These are phyloP conservation scores for Pseudomyrmex gracilis DNA, from an alignment of 1,140 invertebrate species.

Conservation along the genomic window DNA sequence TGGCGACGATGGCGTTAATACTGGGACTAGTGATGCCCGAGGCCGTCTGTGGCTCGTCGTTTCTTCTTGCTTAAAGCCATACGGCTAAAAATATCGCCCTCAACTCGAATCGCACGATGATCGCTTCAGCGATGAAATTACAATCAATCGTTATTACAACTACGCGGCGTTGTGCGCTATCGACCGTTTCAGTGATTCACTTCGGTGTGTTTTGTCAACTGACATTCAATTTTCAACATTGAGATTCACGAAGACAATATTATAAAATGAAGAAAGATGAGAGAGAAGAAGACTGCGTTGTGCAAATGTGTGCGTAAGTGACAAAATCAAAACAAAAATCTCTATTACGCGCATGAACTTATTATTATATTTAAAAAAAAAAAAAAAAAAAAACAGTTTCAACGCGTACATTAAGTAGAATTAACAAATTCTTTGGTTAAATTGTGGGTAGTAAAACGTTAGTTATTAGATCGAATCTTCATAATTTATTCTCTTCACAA, in stretches of 20 bases:
- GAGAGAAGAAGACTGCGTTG: background rate
- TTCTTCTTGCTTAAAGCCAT: background rate
- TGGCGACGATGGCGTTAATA: conserved; percentile 70
- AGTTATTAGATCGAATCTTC: background rate
- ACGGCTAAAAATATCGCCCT: background rate
- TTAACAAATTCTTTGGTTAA: background rate
- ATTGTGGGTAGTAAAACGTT: background rate
- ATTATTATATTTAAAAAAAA: background rate
- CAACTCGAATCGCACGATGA: background rate
- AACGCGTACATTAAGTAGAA: background rate
- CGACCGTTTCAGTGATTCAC: background rate
- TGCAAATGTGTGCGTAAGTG: background rate
- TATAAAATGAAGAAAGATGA: background rate
- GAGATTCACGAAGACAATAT: background rate
- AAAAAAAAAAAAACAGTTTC: no score
- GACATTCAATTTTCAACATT: no score
- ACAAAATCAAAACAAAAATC: background rate
- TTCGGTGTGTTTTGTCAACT: background rate
- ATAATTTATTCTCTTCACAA: conserved; percentile 22
- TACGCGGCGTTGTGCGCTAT: background rate
- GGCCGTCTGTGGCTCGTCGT: conserved; percentile 52
- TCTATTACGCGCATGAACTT: no score
- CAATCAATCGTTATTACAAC: conserved; percentile 27
- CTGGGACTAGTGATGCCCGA: conserved; percentile 61
- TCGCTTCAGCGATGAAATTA: background rate